Evolutionary conservation across 2,797 vertebrate genomes (phyloP).

Genomic region (Propithecus perrieri): DNA sequence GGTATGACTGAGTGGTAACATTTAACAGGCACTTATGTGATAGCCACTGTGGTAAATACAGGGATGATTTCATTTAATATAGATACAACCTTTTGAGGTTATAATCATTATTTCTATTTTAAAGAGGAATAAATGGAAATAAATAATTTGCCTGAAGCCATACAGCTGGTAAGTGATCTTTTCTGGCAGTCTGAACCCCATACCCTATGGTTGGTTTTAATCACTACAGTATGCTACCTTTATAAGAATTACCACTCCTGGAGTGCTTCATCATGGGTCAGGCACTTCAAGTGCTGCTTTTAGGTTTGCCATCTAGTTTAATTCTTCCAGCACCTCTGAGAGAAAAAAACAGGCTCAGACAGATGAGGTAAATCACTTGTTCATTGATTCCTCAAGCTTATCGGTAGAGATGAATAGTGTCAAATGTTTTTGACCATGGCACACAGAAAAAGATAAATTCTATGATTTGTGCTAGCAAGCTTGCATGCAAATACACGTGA

Average conservation of each 20-base stretch:
- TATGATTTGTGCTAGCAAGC: background rate
- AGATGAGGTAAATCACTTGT: background rate
- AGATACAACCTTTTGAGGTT: background rate
- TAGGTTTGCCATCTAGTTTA: background rate
- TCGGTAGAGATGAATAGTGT: background rate
- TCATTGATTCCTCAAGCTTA: background rate
- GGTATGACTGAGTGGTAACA: background rate
- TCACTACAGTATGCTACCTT: background rate
- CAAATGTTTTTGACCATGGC: background rate
- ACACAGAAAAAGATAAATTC: conserved; percentile 19
- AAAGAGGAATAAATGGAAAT: background rate
- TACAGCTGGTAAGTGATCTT: background rate
- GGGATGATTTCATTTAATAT: background rate
- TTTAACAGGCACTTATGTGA: background rate
- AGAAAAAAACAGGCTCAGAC: background rate
- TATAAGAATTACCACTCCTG: background rate
- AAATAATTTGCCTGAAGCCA: background rate
- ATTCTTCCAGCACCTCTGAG: background rate
- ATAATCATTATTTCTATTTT: background rate
- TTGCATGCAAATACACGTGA: background rate
- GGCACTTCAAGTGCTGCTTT: background rate
- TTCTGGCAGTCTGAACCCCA: background rate
- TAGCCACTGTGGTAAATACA: background rate
- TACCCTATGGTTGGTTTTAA: background rate
- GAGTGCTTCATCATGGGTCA: background rate